Evolutionary conservation across 2,113 vertebrate species (phyloP).

Genomic region (Callaeas wilsoni): DNA sequence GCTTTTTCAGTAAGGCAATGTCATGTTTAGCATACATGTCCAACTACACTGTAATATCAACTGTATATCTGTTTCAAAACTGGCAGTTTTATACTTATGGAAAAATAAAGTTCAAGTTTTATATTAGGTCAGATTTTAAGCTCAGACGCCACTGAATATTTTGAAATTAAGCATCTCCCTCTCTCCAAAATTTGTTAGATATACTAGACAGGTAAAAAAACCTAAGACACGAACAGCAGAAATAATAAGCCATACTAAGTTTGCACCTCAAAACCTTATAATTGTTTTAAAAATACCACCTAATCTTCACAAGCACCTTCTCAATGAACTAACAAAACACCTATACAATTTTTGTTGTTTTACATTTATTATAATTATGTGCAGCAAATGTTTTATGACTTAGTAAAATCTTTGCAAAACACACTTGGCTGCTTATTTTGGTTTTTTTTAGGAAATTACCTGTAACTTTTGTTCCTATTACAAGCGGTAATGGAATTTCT

Average conservation of each 20-base stretch:
- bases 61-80: neutral
- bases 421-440: neutral
- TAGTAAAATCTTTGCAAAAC: neutral
- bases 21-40: neutral
- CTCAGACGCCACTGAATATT: neutral
- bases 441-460: constrained; percentile 68
- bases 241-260: neutral
- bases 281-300: neutral
- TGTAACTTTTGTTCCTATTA: constrained; percentile 99
- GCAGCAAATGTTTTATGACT: neutral
- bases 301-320: neutral
- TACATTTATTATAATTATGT: neutral
- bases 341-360: accelerated
- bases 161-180: neutral
- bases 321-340: neutral
- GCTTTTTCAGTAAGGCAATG: neutral
- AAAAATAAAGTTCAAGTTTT: neutral
- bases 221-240: neutral
- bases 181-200: neutral
- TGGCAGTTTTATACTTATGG: neutral
- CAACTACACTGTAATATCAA: neutral
- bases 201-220: neutral
- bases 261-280: neutral
- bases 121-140: neutral
- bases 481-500: constrained; percentile 93